Conservation (phyloP, 2,113 vertebrate species). For the Callopanchax toddi region DNA sequence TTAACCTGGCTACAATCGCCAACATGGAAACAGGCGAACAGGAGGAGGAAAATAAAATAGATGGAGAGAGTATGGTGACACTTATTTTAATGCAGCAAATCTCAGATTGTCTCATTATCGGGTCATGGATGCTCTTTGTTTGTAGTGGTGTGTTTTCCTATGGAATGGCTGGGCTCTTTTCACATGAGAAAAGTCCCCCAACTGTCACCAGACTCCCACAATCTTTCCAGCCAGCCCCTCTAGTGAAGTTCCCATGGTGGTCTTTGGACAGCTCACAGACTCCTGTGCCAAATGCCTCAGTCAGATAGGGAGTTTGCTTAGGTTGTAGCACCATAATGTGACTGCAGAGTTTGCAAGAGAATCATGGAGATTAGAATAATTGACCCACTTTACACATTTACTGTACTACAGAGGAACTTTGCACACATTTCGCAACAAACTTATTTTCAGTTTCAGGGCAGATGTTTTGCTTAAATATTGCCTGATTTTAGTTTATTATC, state of each 20-base stretch:
- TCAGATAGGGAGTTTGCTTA: conserved; percentile 39
- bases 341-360: conserved; percentile 20
- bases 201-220: conserved; percentile 71
- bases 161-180: conserved; percentile 54
- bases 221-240: conserved; percentile 61
- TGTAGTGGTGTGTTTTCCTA: conserved; percentile 63
- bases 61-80: conserved; percentile 4
- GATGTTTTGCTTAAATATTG: too few relatives aligned
- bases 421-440: too few relatives aligned
- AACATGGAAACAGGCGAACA: conserved; percentile 26
- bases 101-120: conserved; percentile 52
- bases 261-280: conserved; percentile 65
- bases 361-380: conserved; percentile 14
- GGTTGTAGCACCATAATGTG: conserved; percentile 40
- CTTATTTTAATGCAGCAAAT: conserved; percentile 53
- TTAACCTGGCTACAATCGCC: conserved; percentile 68
- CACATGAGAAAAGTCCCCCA: conserved; percentile 75
- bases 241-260: conserved; percentile 71
- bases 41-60: not conserved
- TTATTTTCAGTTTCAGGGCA: too few relatives aligned
- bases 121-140: conserved; percentile 61
- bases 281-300: conserved; percentile 53
- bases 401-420: not conserved
- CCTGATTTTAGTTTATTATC: not conserved
- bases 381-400: not conserved